Percentiles rank a stretch among this genome's conserved stretches.
Evolutionary conservation across 37 sponge, comb jelly and placozoan species (phyloP).

Genomic region (Cliona cf. orientalis): DNA sequence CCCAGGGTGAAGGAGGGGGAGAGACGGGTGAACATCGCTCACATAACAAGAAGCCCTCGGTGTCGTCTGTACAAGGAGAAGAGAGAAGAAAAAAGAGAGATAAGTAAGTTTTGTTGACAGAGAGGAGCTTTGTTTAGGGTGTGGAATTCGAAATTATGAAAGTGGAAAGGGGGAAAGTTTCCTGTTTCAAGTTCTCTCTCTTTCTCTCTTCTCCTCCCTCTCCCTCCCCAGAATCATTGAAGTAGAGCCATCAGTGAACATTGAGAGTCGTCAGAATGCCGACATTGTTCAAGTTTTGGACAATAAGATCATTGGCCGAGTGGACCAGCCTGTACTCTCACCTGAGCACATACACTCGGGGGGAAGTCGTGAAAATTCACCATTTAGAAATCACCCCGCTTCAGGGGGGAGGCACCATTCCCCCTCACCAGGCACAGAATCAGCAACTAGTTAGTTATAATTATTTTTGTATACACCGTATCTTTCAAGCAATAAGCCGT

Average conservation of each 20-base stretch:
- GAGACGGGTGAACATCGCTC: not conserved
- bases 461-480: too few relatives aligned
- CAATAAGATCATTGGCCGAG: constrained; percentile 24
- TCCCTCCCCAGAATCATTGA: constrained; percentile 28
- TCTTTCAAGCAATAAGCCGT: too few relatives aligned
- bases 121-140: not conserved
- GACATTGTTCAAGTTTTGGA: constrained; percentile 16
- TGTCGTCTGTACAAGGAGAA: not conserved
- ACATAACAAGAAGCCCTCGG: not conserved
- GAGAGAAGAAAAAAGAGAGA: constrained; percentile 4
- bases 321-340: not conserved
- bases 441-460: too few relatives aligned
- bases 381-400: not conserved
- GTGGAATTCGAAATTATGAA: not conserved
- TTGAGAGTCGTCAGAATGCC: not conserved
- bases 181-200: not conserved
- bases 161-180: too few relatives aligned
- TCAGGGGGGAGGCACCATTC: not conserved
- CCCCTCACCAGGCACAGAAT: too few relatives aligned
- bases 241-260: constrained; percentile 62
- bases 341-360: too few relatives aligned
- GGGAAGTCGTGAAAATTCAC: too few relatives aligned
- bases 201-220: not conserved
- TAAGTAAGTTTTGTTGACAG: constrained; percentile 6
- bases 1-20: not conserved